These are phyloP conservation scores for Lerema accius DNA, from an alignment of 1,140 invertebrate species.

Conservation along the genomic window DNA sequence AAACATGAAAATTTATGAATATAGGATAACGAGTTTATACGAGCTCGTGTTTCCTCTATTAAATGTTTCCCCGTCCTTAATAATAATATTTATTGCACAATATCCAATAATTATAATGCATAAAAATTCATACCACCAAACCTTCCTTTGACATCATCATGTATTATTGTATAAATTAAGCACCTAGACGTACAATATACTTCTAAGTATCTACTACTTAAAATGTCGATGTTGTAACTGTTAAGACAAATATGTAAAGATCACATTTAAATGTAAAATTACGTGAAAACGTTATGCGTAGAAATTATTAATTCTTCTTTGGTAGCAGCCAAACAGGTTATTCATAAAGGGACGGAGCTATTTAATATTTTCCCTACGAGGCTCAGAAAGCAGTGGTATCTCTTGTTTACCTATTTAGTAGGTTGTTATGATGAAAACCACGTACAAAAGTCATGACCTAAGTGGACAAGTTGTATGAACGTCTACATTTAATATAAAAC, in stretches of 20 bases:
- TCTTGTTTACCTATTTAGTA: constrained; percentile 37
- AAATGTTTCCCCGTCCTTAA: constrained; percentile 18
- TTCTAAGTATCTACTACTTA: too few relatives aligned
- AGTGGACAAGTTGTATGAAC: constrained; percentile 57
- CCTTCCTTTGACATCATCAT: too few relatives aligned
- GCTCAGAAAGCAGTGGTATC: constrained; percentile 24
- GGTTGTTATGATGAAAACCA: constrained; percentile 47
- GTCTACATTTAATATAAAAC: constrained; percentile 44
- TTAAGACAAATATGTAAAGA: not conserved
- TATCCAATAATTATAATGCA: not conserved
- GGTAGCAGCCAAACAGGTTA: constrained; percentile 20
- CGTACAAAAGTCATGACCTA: constrained; percentile 56
- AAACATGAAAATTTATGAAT: constrained; percentile 33
- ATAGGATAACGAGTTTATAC: constrained; percentile 27
- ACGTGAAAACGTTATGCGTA: constrained; percentile 3
- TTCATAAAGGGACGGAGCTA: constrained; percentile 21
- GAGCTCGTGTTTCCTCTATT: constrained; percentile 29
- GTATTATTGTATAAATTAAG: too few relatives aligned
- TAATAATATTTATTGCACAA: not conserved
- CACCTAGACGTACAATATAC: too few relatives aligned
- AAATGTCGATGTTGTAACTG: not conserved
- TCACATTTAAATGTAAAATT: not conserved
- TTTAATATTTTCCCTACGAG: constrained; percentile 29
- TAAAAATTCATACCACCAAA: too few relatives aligned
- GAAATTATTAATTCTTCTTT: constrained; percentile 29